These are phyloP conservation scores for Cyprinodon variegatus DNA, from an alignment of 2,113 vertebrate species.

Conservation along the genomic window DNA sequence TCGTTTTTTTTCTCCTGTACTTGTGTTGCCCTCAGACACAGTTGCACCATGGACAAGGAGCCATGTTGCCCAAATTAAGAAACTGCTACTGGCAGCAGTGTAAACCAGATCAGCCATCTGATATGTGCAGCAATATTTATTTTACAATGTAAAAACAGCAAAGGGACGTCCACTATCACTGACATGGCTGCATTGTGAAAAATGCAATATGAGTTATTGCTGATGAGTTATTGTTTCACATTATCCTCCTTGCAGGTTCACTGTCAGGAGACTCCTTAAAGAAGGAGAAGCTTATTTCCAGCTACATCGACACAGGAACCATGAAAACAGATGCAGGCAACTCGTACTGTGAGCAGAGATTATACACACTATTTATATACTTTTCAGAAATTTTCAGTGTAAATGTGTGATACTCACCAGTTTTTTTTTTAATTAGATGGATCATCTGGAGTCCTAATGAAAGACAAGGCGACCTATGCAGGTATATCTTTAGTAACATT, in stretches of 20 bases:
- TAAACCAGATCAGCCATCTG: background rate
- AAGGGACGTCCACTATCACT: background rate
- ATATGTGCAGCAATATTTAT: background rate
- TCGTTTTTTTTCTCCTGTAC: background rate
- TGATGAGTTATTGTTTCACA: background rate
- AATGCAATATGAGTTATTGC: background rate
- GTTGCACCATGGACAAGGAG: background rate
- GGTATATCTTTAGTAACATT: constrained; percentile 71
- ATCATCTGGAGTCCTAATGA: constrained; percentile 78
- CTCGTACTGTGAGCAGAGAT: constrained; percentile 73
- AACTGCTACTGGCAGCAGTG: background rate
- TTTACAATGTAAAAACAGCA: background rate
- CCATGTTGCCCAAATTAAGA: background rate
- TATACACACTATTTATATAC: background rate
- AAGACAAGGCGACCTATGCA: constrained; percentile 90
- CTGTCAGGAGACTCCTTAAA: constrained; percentile 89
- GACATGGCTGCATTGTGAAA: background rate
- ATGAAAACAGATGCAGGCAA: constrained; percentile 83
- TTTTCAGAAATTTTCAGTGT: background rate
- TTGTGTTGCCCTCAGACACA: background rate
- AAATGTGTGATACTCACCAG: background rate
- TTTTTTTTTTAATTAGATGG: constrained; percentile 52
- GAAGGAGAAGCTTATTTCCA: constrained; percentile 86
- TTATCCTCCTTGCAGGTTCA: constrained; percentile 74
- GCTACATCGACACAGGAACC: constrained; percentile 72